phyloP scores from a whole-genome alignment of 2,888 invertebrate species.

The Lutraria lutraria region DNA sequence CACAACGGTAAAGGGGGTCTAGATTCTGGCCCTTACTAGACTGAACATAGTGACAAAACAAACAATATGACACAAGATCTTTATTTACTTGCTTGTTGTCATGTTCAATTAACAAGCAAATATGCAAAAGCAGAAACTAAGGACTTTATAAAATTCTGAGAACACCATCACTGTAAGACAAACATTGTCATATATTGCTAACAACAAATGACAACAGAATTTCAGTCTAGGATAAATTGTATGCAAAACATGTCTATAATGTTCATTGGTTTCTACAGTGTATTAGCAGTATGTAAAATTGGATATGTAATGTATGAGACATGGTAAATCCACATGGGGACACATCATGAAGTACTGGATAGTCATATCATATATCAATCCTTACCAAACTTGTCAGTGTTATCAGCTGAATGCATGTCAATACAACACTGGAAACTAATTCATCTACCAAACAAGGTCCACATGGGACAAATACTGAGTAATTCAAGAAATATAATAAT shows the following conservation, averaged over 20 bases:
- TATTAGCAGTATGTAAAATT: not conserved
- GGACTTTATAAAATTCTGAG: not conserved
- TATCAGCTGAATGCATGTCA: not conserved
- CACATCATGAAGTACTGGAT: not conserved
- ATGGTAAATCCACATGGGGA: not conserved
- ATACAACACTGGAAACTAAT: not conserved
- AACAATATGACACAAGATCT: too few species aligned
- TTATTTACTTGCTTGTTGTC: too few species aligned
- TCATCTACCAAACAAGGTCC: not conserved
- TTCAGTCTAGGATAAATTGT: not conserved
- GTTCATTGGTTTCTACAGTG: not conserved
- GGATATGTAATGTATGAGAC: not conserved
- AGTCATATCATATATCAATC: not conserved
- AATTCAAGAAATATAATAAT: slow-evolving; percentile 8
- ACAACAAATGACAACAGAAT: not conserved
- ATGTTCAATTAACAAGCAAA: too few species aligned
- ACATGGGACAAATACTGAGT: not conserved
- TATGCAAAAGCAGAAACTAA: too few species aligned
- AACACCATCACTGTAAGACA: not conserved
- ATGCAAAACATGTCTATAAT: slow-evolving; percentile 13
- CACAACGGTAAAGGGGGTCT: too few species aligned
- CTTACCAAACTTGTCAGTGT: not conserved
- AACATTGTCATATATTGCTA: not conserved
- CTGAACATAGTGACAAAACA: too few species aligned
- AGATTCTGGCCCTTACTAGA: too few species aligned